Evolutionary conservation across 2,888 invertebrate genomes (phyloP), one percentile per base, ranked within the genome.

Genomic region (Scaptomyza tumidula): DNA sequence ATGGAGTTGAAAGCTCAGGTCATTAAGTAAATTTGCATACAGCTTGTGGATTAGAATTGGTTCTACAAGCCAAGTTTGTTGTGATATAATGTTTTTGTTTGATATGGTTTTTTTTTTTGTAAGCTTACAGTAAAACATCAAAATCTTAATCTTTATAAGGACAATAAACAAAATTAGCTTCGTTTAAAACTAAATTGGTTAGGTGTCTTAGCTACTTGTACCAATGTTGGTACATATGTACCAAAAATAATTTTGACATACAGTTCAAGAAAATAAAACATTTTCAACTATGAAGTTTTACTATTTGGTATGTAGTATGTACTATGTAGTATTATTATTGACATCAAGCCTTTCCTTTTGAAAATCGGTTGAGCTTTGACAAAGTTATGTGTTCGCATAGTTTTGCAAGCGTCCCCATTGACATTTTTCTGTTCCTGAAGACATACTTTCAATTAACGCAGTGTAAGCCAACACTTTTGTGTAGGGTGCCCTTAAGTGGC

Each of bases 1-100:
- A 74, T 62, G 48, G 46, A 35, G 31, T n/a, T 31, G 7, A 31
- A 37, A 16, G 31, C 10, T 9, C 14, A 33, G 7, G 19, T 10
- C 37, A 16, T 41, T 33, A 46, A 35, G 7, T 24, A 27, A 45
- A 61, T 52, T 63, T 50, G 16, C 41, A 27, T 45, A 35, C 9
- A 19, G 13, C 11, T 11, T 33, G 29, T 14, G 16, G 39, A 57
- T 45, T 49, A 49, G 10, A 29, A 29, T 49, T 9, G 9, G 11
- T 11, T 27, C 27, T 37, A 14, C 2, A 19, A 19, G n/a, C 5
- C 29, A 13, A 14, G 29, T 19, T 5, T 19, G 19, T n/a, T 33
- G 7, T 33, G 16, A n/a, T 13, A 35, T 19, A 33, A 19, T 33
- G n/a, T 33, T 6, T 16, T 11, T 13, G 29, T 13, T n/a, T 6